These are phyloP conservation scores for Aleadryas rufinucha DNA, from an alignment of 2,113 vertebrate species.

Conservation along the genomic window DNA sequence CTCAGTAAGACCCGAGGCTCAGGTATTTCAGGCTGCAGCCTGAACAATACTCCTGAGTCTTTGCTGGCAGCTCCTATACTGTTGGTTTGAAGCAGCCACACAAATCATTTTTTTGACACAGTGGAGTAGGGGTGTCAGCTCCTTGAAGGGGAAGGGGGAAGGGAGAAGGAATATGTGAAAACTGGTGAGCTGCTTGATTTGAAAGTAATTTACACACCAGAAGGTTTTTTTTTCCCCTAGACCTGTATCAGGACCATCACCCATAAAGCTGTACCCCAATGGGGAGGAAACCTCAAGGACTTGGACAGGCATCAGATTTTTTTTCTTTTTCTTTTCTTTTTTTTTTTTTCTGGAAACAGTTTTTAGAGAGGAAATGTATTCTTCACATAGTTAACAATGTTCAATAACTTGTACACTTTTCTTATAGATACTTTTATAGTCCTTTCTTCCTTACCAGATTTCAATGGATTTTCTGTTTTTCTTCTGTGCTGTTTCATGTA, in stretches of 20 bases:
- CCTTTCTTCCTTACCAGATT: not conserved
- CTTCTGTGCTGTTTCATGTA: not conserved
- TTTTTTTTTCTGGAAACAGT: not conserved
- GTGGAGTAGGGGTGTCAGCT: not conserved
- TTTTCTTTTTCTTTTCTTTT: no score
- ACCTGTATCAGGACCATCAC: not conserved
- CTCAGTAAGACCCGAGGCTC: not conserved
- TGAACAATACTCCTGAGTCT: not conserved
- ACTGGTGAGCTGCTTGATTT: not conserved
- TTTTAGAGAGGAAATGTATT: not conserved
- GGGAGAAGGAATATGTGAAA: not conserved
- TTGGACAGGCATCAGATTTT: not conserved
- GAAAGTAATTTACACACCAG: not conserved
- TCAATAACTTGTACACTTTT: not conserved
- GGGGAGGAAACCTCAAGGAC: not conserved
- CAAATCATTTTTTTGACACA: not conserved
- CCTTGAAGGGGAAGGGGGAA: not conserved
- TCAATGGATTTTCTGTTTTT: not conserved
- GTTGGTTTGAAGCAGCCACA: not conserved
- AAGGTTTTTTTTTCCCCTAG: not conserved
- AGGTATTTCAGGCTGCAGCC: not conserved
- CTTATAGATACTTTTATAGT: not conserved
- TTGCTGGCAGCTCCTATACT: not conserved
- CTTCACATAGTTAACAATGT: not conserved
- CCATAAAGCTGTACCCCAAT: rapidly evolving